Percentiles rank a stretch among this genome's conserved stretches.
These are phyloP conservation scores for Drosophila paramelanica DNA, from an alignment of 2,888 invertebrate genomes.

Conservation along the genomic window DNA sequence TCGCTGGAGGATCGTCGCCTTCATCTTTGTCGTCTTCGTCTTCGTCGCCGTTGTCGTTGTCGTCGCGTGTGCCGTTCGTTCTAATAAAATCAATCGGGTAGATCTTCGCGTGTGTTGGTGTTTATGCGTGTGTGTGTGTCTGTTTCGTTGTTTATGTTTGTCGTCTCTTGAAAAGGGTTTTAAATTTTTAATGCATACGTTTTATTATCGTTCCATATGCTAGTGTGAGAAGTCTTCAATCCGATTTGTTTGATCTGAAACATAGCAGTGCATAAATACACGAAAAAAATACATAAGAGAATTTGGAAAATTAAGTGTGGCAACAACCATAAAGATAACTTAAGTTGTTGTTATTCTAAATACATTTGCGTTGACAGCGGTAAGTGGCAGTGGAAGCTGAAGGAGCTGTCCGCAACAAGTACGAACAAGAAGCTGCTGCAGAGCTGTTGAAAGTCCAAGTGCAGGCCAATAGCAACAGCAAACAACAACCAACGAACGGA, in stretches of 20 bases:
- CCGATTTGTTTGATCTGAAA: conserved; percentile 70
- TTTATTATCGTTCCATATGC: conserved; percentile 68
- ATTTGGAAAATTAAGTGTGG: conserved; percentile 56
- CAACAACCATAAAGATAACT: conserved; percentile 69
- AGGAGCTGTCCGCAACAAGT: conserved; percentile 64
- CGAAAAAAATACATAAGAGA: conserved; percentile 28
- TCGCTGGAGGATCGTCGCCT: conserved; percentile 62
- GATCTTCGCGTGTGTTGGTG: conserved; percentile 60
- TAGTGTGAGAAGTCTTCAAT: conserved; percentile 47
- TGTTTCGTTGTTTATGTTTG: conserved; percentile 59
- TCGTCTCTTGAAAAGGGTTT: conserved; percentile 61
- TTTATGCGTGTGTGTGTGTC: conserved; percentile 23
- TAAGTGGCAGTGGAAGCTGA: conserved; percentile 60
- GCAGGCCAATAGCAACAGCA: conserved; percentile 32
- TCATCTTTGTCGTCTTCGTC: conserved; percentile 35
- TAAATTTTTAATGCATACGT: conserved; percentile 73
- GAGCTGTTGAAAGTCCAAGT: conserved; percentile 48
- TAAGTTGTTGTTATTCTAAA: conserved; percentile 63
- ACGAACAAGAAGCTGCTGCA: conserved; percentile 38
- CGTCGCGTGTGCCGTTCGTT: conserved; percentile 68
- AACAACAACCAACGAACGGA: conserved; percentile 21
- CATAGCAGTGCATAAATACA: conserved; percentile 49
- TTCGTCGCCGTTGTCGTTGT: conserved; percentile 6
- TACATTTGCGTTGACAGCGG: conserved; percentile 68
- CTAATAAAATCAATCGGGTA: conserved; percentile 70